These are phyloP conservation scores for Corythoichthys haematopterus DNA, from an alignment of 2,113 vertebrate genomes.

Conservation along the genomic window DNA sequence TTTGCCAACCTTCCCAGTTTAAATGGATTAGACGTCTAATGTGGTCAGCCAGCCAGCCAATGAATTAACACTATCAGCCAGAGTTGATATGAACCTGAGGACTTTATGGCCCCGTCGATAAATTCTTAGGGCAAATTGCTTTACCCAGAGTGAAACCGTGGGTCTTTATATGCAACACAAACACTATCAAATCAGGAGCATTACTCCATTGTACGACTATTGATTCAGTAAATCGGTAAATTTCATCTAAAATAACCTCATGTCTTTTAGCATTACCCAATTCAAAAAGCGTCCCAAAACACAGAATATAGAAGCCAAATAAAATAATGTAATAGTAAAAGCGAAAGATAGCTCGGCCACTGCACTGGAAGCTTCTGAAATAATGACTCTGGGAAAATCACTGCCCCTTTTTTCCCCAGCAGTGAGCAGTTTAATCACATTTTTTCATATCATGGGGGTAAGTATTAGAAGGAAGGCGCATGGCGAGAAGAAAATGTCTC, in stretches of 20 bases:
- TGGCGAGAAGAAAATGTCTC: constrained; percentile 53
- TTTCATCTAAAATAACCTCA: not conserved
- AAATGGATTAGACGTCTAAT: too few species aligned
- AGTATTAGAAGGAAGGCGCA: constrained; percentile 42
- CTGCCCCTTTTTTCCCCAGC: constrained; percentile 38
- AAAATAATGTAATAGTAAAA: not conserved
- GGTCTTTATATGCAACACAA: not conserved
- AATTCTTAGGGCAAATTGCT: not conserved
- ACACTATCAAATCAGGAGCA: not conserved
- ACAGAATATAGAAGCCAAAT: constrained; percentile 20
- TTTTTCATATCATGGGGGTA: constrained; percentile 61
- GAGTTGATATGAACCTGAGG: too few species aligned
- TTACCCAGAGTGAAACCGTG: not conserved
- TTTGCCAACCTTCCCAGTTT: too few species aligned
- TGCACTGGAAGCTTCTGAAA: constrained; percentile 46
- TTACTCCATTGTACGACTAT: not conserved
- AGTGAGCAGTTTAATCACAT: constrained; percentile 68
- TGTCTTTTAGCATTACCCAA: not conserved
- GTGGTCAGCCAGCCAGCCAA: too few species aligned
- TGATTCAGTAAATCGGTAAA: not conserved
- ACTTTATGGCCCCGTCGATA: not conserved
- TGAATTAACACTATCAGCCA: too few species aligned
- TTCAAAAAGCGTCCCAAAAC: constrained; percentile 7
- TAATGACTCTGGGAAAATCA: constrained; percentile 56
- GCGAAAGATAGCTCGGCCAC: constrained; percentile 16